These are phyloP conservation scores for Enteromius thamalakanensis DNA, from an alignment of 2,797 vertebrate genomes.

Conservation along the genomic window DNA sequence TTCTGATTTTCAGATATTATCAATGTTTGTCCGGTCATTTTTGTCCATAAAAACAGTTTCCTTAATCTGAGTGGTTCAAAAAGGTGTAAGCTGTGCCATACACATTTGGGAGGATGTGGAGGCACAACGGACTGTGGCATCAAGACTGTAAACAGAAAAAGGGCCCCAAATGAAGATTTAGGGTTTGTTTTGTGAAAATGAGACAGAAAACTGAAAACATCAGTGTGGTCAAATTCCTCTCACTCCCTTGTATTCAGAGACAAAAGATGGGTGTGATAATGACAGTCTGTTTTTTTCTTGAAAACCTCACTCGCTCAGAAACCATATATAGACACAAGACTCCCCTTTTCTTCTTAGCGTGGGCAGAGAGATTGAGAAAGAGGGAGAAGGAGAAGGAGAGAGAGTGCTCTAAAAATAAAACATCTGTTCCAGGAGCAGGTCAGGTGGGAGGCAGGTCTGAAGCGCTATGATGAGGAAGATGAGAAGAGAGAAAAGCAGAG, in stretches of 20 bases:
- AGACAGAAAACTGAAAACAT: constrained; percentile 2
- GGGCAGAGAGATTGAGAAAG: constrained; percentile 55
- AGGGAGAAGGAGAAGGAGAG: constrained; percentile 53
- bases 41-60: background rate
- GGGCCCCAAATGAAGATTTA: background rate
- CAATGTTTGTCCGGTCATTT: background rate
- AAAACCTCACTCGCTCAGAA: constrained; percentile 62
- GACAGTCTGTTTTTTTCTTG: constrained; percentile 54
- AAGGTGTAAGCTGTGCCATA: background rate
- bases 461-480: constrained; percentile 56
- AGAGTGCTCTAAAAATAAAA: constrained; percentile 81
- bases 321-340: constrained; percentile 65
- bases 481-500: constrained; percentile 58
- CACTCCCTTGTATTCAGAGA: constrained; percentile 18
- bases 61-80: background rate
- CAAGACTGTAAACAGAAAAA: background rate
- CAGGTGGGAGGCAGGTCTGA: constrained; percentile 72
- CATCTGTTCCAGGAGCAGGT: constrained; percentile 76
- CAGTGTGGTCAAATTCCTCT: constrained; percentile 34
- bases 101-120: background rate
- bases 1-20: background rate
- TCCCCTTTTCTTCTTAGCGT: constrained; percentile 64
- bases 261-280: constrained; percentile 47
- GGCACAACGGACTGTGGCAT: background rate
- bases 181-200: constrained; percentile 18